A percentile compares a stretch with the other conserved stretches of the same genome.
Evolutionary conservation across 2,797 vertebrate genomes (phyloP).

Genomic region (Onychomys torridus): DNA sequence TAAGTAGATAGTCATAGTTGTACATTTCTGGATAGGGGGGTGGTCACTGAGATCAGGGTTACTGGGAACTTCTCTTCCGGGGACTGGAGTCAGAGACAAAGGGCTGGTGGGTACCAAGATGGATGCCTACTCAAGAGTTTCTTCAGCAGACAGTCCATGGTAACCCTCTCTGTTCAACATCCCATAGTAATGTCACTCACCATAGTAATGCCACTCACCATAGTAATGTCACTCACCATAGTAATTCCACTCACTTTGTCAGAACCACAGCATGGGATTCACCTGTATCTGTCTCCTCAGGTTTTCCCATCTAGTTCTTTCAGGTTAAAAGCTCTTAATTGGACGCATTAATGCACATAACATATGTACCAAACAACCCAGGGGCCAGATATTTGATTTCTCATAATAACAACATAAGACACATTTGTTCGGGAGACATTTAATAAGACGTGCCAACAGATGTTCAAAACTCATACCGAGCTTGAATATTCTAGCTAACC

Average conservation of each 20-base stretch:
- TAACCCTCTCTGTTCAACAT: slow-evolving; percentile 97
- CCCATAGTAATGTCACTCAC: too few relatives aligned
- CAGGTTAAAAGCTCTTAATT: slow-evolving; percentile 95
- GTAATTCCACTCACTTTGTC: slow-evolving; percentile 90
- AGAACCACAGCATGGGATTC: slow-evolving; percentile 94
- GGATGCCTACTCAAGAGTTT: slow-evolving; percentile 88
- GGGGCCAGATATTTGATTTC: slow-evolving; percentile 98
- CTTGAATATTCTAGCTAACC: not conserved
- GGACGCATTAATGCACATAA: slow-evolving; percentile 96
- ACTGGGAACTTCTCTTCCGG: too few relatives aligned
- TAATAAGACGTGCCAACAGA: not conserved
- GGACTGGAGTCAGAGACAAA: too few relatives aligned
- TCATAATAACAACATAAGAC: slow-evolving; percentile 96
- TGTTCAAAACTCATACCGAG: not conserved
- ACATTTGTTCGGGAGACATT: slow-evolving; percentile 91
- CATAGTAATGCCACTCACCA: slow-evolving; percentile 87
- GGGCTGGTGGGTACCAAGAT: too few relatives aligned
- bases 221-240: too few relatives aligned
- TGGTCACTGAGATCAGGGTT: too few relatives aligned
- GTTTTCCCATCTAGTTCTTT: slow-evolving; percentile 95
- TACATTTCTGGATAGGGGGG: too few relatives aligned
- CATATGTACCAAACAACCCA: slow-evolving; percentile 96
- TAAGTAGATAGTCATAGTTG: too few relatives aligned
- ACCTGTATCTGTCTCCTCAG: slow-evolving; percentile 93
- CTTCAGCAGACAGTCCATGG: slow-evolving; percentile 95